Conservation (phyloP, 2,797 vertebrate genomes). For the Clarias fuscus region DNA sequence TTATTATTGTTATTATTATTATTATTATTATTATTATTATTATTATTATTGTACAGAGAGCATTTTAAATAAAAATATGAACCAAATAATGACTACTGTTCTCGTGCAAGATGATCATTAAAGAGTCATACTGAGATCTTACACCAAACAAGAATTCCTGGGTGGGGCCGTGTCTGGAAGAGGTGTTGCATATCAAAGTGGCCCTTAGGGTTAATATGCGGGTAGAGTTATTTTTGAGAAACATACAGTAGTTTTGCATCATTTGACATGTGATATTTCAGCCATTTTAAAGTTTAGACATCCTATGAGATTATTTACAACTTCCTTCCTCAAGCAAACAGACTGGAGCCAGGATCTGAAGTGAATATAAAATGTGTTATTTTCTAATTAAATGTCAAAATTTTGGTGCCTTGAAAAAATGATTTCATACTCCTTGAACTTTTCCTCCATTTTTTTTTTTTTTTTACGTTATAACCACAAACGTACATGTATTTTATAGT, state of each 20-base stretch:
- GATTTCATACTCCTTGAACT: no score
- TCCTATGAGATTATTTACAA: no score
- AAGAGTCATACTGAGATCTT: conserved; percentile 15
- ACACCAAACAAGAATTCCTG: not conserved
- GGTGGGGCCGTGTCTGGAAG: conserved; percentile 22
- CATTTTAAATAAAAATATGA: not conserved
- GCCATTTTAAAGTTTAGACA: not conserved
- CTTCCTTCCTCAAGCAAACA: not conserved
- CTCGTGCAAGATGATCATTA: not conserved
- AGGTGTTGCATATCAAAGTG: conserved; percentile 8
- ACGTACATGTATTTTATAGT: no score
- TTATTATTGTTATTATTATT: no score
- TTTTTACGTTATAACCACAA: no score
- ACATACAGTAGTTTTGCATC: no score
- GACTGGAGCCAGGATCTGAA: not conserved
- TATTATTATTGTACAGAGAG: not conserved
- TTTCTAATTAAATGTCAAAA: not conserved
- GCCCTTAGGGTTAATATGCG: not conserved
- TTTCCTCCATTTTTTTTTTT: no score
- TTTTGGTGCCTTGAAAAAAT: no score
- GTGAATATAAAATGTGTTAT: not conserved
- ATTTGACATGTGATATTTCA: not conserved
- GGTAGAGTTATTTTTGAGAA: not conserved
- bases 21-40: no score
- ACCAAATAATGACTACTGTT: not conserved